These are phyloP conservation scores for Gymnogyps californianus DNA, from an alignment of 2,113 vertebrate genomes.

Conservation along the genomic window DNA sequence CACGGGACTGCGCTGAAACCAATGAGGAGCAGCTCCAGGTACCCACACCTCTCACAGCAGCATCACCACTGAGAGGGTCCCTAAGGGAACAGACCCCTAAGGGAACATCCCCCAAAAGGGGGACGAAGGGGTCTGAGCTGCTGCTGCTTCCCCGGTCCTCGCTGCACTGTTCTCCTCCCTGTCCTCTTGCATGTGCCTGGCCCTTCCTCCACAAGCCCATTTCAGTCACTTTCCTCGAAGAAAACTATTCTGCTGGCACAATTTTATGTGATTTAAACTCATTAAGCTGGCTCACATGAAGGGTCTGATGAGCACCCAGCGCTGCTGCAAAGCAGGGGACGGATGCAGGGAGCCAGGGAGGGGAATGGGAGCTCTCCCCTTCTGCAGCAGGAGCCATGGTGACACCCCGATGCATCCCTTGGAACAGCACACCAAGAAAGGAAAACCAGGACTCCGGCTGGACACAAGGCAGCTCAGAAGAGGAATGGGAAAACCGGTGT, in stretches of 20 bases:
- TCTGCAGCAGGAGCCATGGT: not conserved
- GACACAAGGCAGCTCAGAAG: not conserved
- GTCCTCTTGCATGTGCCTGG: not conserved
- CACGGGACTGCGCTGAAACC: fast-evolving
- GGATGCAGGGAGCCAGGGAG: not conserved
- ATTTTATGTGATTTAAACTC: not conserved
- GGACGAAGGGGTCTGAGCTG: not conserved
- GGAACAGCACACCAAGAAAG: not conserved
- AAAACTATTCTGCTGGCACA: not conserved
- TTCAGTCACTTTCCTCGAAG: not conserved
- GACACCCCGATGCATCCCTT: not conserved
- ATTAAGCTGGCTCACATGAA: not conserved
- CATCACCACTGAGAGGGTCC: not conserved
- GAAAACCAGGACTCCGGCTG: not conserved
- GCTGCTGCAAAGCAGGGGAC: not conserved
- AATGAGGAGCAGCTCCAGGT: not conserved
- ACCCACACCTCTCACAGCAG: fast-evolving
- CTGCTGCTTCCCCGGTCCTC: not conserved
- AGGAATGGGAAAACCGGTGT: not conserved
- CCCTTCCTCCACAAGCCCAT: not conserved
- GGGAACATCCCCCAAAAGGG: not conserved
- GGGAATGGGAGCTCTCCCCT: not conserved
- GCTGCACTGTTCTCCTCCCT: not conserved
- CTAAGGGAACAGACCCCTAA: not conserved
- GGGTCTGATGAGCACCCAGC: not conserved